Evolutionary conservation across 2,113 vertebrate genomes (phyloP).

Genomic region (Cygnus buccinator): DNA sequence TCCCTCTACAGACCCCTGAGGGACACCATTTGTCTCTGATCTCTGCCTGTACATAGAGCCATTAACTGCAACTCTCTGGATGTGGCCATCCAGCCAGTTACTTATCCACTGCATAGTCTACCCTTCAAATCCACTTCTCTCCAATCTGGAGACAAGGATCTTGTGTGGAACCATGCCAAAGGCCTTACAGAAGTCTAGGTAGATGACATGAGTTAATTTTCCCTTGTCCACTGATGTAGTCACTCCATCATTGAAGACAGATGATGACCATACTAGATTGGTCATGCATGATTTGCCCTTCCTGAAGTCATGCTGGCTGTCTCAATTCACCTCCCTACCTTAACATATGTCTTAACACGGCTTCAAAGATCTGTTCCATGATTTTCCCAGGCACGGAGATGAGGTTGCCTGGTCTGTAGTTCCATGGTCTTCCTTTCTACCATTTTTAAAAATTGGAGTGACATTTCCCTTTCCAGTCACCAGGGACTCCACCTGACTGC

Average conservation of each 20-base stretch:
- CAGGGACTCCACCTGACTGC: neutral
- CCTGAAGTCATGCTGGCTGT: neutral
- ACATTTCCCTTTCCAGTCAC: neutral
- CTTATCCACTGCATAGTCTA: neutral
- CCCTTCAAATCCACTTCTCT: neutral
- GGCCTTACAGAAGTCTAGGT: neutral
- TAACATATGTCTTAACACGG: neutral
- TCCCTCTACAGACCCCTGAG: neutral
- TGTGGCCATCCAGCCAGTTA: neutral
- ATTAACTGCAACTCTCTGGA: neutral
- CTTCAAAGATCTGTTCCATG: neutral
- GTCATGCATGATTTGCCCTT: neutral
- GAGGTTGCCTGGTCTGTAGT: neutral
- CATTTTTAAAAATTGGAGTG: neutral
- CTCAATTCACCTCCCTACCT: neutral
- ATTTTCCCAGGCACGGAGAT: neutral
- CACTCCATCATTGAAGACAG: neutral
- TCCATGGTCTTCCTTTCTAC: neutral
- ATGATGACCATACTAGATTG: neutral
- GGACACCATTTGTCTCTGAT: neutral
- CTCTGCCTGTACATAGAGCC: neutral
- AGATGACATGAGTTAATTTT: neutral
- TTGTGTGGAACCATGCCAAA: neutral
- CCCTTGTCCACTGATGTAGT: neutral
- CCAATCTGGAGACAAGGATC: neutral